Evolutionary conservation across 2,113 vertebrate genomes (phyloP).

Genomic region (Labeo rohita): DNA sequence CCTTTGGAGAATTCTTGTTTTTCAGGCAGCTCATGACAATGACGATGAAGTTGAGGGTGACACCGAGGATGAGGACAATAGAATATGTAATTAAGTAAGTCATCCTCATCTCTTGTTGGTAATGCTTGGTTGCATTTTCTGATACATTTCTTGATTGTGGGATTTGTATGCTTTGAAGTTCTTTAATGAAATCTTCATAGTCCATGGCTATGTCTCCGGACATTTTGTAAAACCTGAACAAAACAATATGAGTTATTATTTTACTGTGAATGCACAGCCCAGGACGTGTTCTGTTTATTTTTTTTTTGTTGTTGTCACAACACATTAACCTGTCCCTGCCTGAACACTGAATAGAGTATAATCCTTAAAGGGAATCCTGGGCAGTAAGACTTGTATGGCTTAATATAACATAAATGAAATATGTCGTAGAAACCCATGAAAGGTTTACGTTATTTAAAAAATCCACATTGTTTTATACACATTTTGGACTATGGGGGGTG

Average conservation of each 20-base stretch:
- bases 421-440: too few species aligned
- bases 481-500: too few species aligned
- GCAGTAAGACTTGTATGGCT: too few species aligned
- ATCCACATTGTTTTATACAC: too few species aligned
- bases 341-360: too few species aligned
- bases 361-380: too few species aligned
- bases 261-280: background rate
- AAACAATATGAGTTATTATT: background rate
- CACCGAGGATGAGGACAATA: constrained; percentile 17
- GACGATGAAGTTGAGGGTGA: constrained; percentile 30
- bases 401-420: too few species aligned
- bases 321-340: too few species aligned
- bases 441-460: too few species aligned
- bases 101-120: background rate
- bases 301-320: background rate
- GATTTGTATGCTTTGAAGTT: rapidly evolving
- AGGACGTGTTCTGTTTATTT: background rate
- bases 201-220: background rate
- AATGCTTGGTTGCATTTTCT: background rate
- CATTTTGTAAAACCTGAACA: constrained; percentile 20
- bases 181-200: background rate
- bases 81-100: constrained; percentile 19
- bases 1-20: background rate
- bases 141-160: too few species aligned
- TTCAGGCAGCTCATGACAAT: background rate